phyloP scores from a whole-genome alignment of 2,113 vertebrate species.

The Lanius collurio region DNA sequence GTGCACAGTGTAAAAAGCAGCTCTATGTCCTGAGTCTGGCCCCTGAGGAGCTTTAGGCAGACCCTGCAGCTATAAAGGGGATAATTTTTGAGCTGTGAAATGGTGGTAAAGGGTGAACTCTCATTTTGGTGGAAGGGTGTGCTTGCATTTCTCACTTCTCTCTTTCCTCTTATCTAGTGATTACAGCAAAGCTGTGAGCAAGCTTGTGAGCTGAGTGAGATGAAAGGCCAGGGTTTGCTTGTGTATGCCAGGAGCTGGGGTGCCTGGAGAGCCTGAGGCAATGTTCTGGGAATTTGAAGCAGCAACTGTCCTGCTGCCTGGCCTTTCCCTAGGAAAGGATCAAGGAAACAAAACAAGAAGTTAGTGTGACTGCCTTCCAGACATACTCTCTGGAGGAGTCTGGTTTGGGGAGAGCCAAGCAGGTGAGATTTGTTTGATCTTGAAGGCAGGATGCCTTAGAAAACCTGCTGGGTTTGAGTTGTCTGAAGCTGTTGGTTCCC shows the following conservation, averaged over 20 bases:
- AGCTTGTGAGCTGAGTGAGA: not conserved
- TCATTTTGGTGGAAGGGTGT: not conserved
- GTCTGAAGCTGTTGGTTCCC: not conserved
- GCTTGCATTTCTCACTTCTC: not conserved
- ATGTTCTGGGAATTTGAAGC: not conserved
- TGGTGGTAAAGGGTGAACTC: not conserved
- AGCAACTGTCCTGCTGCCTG: not conserved
- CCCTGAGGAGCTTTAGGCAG: not conserved
- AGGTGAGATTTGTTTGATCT: not conserved
- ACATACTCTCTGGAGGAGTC: not conserved
- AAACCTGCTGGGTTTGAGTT: not conserved
- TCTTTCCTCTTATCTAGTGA: not conserved
- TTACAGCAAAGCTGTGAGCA: not conserved
- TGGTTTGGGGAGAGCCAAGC: not conserved
- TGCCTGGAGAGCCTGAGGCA: not conserved
- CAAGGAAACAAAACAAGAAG: not conserved
- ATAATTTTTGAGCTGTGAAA: not conserved
- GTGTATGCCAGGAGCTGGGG: not conserved
- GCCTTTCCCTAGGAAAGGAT: not conserved
- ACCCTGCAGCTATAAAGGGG: fast-evolving
- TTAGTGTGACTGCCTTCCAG: not conserved
- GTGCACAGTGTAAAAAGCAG: not conserved
- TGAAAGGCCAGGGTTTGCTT: not conserved
- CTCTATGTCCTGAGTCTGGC: not conserved
- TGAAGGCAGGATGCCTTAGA: not conserved